A percentile compares a stretch with the other conserved stretches of the same genome.
Conservation (phyloP, 2,797 vertebrate species). For the Notoglanidium macrostoma region DNA sequence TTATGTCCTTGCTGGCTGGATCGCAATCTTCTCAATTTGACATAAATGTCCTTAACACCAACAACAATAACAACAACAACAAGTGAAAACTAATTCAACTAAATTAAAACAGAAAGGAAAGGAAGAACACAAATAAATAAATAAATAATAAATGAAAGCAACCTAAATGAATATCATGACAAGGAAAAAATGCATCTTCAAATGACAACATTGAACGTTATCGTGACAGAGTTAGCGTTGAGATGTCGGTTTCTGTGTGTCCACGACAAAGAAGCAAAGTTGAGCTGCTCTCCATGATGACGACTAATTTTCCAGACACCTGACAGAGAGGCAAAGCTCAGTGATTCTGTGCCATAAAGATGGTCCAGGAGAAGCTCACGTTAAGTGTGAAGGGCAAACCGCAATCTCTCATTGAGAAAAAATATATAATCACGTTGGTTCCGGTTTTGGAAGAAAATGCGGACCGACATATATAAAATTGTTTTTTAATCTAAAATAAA, state of each 20-base stretch:
- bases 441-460: background rate
- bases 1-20: background rate
- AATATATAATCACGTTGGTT: background rate
- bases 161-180: constrained; percentile 21
- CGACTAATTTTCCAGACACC: constrained; percentile 33
- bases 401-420: constrained; percentile 20
- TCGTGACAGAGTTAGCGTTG: background rate
- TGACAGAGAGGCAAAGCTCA: constrained; percentile 30
- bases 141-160: background rate
- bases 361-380: background rate
- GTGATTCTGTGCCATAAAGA: constrained; percentile 22
- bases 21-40: background rate
- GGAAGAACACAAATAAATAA: background rate
- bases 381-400: background rate
- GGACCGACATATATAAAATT: background rate
- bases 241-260: constrained; percentile 21
- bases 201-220: background rate
- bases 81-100: background rate
- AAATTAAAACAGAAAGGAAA: background rate
- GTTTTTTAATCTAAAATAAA: constrained; percentile 4
- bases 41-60: background rate
- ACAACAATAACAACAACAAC: background rate
- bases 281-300: constrained; percentile 35
- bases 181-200: constrained; percentile 2
- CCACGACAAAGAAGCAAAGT: constrained; percentile 34